phyloP scores from a whole-genome alignment of 2,113 vertebrate genomes.

The Engystomops pustulosus region DNA sequence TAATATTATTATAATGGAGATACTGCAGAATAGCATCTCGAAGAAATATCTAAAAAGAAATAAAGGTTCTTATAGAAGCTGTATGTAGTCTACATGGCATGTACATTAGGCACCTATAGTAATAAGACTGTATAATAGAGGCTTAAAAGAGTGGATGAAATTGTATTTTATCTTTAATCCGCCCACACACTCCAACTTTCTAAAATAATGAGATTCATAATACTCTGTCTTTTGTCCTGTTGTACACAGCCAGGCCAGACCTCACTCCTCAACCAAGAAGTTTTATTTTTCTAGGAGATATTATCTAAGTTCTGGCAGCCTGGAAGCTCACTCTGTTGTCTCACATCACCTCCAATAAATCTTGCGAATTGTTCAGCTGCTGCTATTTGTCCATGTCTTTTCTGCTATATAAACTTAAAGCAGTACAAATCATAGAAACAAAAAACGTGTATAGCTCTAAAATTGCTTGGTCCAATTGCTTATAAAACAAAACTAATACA shows the following conservation, averaged over 20 bases:
- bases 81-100: too few relatives aligned
- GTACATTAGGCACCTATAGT: too few relatives aligned
- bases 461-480: background rate
- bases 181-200: background rate
- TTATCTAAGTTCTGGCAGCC: slow-evolving; percentile 15
- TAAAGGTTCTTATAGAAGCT: too few relatives aligned
- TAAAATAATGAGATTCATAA: background rate
- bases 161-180: background rate
- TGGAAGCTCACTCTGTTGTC: background rate
- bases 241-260: background rate
- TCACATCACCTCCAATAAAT: slow-evolving; percentile 8
- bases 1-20: too few relatives aligned
- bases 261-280: background rate
- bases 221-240: background rate
- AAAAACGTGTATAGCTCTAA: background rate
- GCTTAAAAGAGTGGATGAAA: too few relatives aligned
- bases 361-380: background rate
- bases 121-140: background rate
- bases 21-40: too few relatives aligned
- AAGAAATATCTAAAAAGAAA: too few relatives aligned
- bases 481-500: background rate
- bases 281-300: slow-evolving; percentile 16
- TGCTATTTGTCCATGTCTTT: slow-evolving; percentile 12
- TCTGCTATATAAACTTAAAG: slow-evolving; percentile 1
- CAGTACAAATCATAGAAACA: background rate